These are phyloP conservation scores for Scaptomyza reducta DNA, from an alignment of 2,888 invertebrate genomes.

Conservation along the genomic window DNA sequence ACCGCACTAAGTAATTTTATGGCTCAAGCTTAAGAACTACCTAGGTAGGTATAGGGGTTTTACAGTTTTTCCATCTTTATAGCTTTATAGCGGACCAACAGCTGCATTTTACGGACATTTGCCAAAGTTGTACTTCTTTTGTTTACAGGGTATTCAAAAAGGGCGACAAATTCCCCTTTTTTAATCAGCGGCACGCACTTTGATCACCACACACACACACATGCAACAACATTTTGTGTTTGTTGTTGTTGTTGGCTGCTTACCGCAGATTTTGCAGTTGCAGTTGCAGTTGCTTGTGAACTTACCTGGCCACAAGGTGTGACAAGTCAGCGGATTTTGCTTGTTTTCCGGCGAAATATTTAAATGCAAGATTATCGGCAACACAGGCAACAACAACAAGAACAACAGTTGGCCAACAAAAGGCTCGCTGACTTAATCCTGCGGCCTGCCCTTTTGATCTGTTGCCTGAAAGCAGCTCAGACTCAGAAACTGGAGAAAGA, in stretches of 20 bases:
- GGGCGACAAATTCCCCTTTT: conserved; percentile 79
- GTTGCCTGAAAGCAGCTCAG: conserved; percentile 11
- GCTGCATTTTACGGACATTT: background rate
- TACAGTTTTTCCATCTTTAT: background rate
- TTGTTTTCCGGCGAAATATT: conserved; percentile 77
- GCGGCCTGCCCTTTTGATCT: conserved; percentile 59
- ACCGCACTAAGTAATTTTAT: background rate
- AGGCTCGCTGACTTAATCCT: conserved; percentile 70
- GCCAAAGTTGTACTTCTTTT: too few relatives aligned
- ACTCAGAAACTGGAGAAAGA: background rate
- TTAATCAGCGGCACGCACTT: conserved; percentile 76
- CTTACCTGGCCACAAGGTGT: conserved; percentile 73
- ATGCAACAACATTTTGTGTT: conserved; percentile 29
- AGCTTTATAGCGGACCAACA: background rate
- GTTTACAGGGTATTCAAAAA: conserved; percentile 52
- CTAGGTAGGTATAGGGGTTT: background rate
- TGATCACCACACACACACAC: conserved; percentile 56
- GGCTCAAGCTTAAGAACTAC: background rate
- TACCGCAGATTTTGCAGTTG: conserved; percentile 28
- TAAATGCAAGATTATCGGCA: conserved; percentile 76
- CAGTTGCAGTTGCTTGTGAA: conserved; percentile 38
- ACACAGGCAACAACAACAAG: background rate
- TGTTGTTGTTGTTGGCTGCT: background rate
- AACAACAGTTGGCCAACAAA: conserved; percentile 34
- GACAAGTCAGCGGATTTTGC: conserved; percentile 80